Evolutionary conservation across 1,140 invertebrate genomes (phyloP), one percentile per base, ranked within the genome.

Genomic region (Nasonia giraulti): DNA sequence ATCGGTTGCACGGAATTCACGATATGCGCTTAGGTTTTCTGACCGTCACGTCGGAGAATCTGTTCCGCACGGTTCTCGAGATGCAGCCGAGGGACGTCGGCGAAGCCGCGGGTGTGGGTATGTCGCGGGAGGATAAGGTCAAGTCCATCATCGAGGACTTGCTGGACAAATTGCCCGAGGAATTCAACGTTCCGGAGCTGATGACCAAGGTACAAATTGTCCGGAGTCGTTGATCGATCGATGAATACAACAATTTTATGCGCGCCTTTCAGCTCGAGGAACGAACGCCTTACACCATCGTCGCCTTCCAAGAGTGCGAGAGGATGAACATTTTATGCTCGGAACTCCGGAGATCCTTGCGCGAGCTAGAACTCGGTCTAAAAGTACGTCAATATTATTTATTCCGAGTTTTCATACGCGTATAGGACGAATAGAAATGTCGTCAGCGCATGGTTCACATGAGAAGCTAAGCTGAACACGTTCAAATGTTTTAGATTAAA

Each of bases 221-320:
- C 33, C 33, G 55, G 71, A 55, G 47, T 50, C 47, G 47, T 14
- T 17, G 11, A 17, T 14, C 5, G 47, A 37, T 37, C 47, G 14
- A 12, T 50, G 14, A 11, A 14, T 50, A 50, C 8, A 7, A 40
- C 20, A 79, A 50, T 80, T 82, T 55, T 44, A 44, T 44, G 40
- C 77, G n/a, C 3, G 62, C 81, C 23, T 27, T 68, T 17, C 75
- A 92, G 91, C 86, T 96, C 2, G 98, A 99, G 93, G 98, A 99
- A 87, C 94, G 96, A 87, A 98, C 97, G 2, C 98, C 98, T 0
- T 99, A 96, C 89, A 96, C 97, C 0, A 97, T 98, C 23, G 98
- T 99, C 0, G 97, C 97, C 6, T 96, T 99, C 87, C 98, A 99
- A 93, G 98, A 99, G 93, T 98, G 98, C 91, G 98, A 99, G 91